Base-by-base conservation (phyloP, 2,113 vertebrate species). In the Melanotaenia duboulayi region DNA sequence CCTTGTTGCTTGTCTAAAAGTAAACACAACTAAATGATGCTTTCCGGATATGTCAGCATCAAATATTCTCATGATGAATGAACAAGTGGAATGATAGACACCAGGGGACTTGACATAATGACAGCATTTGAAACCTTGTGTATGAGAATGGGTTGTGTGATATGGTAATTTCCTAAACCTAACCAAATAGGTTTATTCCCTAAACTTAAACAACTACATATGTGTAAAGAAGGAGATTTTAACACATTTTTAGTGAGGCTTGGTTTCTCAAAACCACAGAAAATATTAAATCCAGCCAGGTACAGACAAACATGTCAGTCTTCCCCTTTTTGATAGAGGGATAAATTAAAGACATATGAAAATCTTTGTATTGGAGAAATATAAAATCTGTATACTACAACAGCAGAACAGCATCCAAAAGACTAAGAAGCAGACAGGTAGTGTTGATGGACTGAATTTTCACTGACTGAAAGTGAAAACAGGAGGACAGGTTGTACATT, bases 401-500 rank as follows among this genome's bases (percentile, higher is more conserved):
- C 14, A 44, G 42, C 44, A 48, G 16, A 19, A 48, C 16, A n/a
- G 17, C 44, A 23, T 60, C 11, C 58, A 14, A 42, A 60, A 60
- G n/a, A 39, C 35, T 16, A 42, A 42, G 42, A 60, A 48, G 4
- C 12, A 42, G 58, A 42, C 40, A 46, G 22, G 20, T 61, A 13
- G 24, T 9, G 14, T 46, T 19, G 19, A 24, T 44, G 17, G 59
- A 11, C 42, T 48, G 23, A 46, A 40, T 62, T 16, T 24, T 28
- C 42, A 25, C 59, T 12, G 23, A 28, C 40, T 62, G 59, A 46
- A 46, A 61, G 58, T 60, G 58, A 60, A 60, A 40, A 40, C 42
- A 22, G 20, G 58, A 60, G 16, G 40, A 25, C 19, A 10, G 10
- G 23, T 14, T 61, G 59, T 44, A 40, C 22, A 46, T 11, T 61